A percentile compares a stretch with the other conserved stretches of the same genome.
Evolutionary conservation across 2,113 vertebrate species (phyloP).

Genomic region (Bagarius yarrelli): DNA sequence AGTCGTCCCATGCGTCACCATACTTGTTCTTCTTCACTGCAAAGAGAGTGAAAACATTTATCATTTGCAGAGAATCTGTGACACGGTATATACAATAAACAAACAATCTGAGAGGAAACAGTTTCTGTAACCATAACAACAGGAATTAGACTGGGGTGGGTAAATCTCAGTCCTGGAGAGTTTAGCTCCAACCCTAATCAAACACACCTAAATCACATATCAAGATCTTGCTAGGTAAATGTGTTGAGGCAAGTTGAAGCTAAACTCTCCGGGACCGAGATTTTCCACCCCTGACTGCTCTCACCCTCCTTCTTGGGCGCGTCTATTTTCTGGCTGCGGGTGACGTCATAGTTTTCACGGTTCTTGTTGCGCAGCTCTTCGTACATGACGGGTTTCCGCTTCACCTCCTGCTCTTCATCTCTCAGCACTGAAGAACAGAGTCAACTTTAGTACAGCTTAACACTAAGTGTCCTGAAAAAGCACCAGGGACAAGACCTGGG

Average conservation of each 20-base stretch:
- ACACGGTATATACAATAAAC: too few species aligned
- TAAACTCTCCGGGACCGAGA: too few species aligned
- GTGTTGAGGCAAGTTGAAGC: too few species aligned
- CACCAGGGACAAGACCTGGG: background rate
- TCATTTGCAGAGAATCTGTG: too few species aligned
- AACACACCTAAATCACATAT: too few species aligned
- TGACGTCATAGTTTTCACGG: conserved; percentile 72
- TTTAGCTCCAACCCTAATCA: too few species aligned
- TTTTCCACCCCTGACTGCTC: too few species aligned
- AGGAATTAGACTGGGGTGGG: too few species aligned
- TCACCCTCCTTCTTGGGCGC: conserved; percentile 59
- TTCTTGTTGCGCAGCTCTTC: conserved; percentile 70
- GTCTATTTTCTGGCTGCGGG: conserved; percentile 18
- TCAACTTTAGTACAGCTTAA: background rate
- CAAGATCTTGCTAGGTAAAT: too few species aligned
- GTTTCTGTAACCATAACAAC: too few species aligned
- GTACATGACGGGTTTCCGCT: conserved; percentile 65
- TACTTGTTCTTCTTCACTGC: conserved; percentile 69
- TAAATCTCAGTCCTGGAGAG: too few species aligned
- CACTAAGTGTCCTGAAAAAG: background rate
- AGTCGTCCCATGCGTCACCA: conserved; percentile 71
- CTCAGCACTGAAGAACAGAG: conserved; percentile 45
- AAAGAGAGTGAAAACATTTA: background rate
- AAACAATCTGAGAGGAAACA: too few species aligned
- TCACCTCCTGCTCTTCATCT: conserved; percentile 62